A percentile compares a stretch with the other conserved stretches of the same genome.
These are phyloP conservation scores for Thalassarche chlororhynchos DNA, from an alignment of 2,113 vertebrate species.

Conservation along the genomic window DNA sequence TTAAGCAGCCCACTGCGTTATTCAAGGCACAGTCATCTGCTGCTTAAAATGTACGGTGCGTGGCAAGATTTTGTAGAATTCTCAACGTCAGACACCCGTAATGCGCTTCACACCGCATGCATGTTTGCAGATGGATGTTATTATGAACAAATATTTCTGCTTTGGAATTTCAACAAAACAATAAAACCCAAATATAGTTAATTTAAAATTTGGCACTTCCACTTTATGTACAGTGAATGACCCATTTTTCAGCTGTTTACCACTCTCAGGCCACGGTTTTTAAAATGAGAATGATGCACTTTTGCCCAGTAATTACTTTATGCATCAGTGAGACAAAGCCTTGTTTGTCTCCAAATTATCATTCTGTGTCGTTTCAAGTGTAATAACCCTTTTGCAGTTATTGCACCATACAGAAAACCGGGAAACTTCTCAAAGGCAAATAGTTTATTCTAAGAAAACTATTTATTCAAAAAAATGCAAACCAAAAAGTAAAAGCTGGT, in stretches of 20 bases:
- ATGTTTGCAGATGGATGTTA: slow-evolving; percentile 2
- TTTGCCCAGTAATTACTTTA: slow-evolving; percentile 54
- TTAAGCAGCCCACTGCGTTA: not conserved
- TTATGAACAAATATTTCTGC: slow-evolving; percentile 19
- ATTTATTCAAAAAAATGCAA: not conserved
- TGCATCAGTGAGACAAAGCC: slow-evolving; percentile 56
- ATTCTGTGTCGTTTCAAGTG: not conserved
- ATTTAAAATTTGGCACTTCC: slow-evolving; percentile 19
- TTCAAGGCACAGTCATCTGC: not conserved
- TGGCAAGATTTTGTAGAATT: not conserved
- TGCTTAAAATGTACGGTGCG: not conserved
- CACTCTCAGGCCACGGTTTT: not conserved
- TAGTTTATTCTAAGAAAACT: not conserved
- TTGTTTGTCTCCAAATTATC: slow-evolving; percentile 48
- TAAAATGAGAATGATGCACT: slow-evolving; percentile 32
- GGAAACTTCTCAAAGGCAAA: slow-evolving; percentile 47
- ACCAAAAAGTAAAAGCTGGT: not conserved
- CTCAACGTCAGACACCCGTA: not conserved
- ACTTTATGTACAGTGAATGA: slow-evolving; percentile 11
- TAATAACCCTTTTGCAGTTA: slow-evolving; percentile 15
- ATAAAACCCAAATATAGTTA: not conserved
- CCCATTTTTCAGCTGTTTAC: slow-evolving; percentile 51
- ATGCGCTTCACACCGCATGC: not conserved
- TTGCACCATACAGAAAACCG: not conserved
- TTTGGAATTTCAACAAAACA: slow-evolving; percentile 9